Percentiles rank a stretch among this genome's conserved stretches.
These are phyloP conservation scores for Phortica magna DNA, from an alignment of 2,888 invertebrate species.

Conservation along the genomic window DNA sequence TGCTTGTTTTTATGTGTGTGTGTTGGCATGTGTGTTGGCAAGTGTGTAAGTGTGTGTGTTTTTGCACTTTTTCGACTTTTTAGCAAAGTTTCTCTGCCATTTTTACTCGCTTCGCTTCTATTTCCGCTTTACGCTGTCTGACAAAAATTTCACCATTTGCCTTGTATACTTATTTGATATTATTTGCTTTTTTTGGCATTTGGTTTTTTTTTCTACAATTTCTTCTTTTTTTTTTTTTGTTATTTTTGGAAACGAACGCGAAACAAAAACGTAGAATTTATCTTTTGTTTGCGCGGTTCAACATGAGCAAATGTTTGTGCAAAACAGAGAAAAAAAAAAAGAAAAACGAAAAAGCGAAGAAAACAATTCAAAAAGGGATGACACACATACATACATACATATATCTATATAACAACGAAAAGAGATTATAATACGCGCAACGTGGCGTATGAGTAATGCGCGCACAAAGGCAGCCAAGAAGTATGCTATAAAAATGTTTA, in stretches of 20 bases:
- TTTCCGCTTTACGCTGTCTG: constrained; percentile 9
- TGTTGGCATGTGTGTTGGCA: neutral
- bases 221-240: neutral
- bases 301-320: constrained; percentile 22
- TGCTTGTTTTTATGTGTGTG: neutral
- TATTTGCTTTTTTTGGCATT: neutral
- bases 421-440: neutral
- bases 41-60: constrained; percentile 2
- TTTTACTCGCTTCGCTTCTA: constrained; percentile 19
- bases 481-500: neutral
- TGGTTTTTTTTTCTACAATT: neutral
- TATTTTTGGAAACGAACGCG: neutral
- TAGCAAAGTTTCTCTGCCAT: neutral
- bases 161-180: constrained; percentile 15
- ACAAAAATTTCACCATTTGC: constrained; percentile 17
- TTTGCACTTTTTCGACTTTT: constrained; percentile 15
- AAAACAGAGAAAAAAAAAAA: neutral
- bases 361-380: neutral
- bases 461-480: neutral
- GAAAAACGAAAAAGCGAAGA: neutral
- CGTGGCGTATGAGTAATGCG: neutral
- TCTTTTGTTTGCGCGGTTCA: constrained; percentile 26
- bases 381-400: no score
- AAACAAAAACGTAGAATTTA: constrained; percentile 3
- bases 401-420: neutral